Percentiles rank a stretch among this genome's conserved stretches.
Evolutionary conservation across 1,140 invertebrate species (phyloP).

Genomic region (Pantala flavescens): DNA sequence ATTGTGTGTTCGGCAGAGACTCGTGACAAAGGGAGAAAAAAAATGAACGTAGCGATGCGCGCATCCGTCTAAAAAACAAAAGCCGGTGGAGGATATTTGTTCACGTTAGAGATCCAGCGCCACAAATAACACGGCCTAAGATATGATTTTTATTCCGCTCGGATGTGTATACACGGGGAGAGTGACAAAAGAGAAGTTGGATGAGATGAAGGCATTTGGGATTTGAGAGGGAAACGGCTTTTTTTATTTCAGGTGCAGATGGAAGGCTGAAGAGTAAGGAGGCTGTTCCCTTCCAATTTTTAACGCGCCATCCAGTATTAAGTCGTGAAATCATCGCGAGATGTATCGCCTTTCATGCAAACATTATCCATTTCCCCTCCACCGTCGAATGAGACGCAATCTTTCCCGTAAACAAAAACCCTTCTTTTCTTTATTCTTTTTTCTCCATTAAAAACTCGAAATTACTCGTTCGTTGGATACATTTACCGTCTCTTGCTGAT

Average conservation of each 20-base stretch:
- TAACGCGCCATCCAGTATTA: background rate
- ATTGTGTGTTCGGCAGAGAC: background rate
- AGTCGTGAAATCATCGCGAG: background rate
- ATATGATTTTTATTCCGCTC: constrained; percentile 2
- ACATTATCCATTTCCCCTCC: too few relatives aligned
- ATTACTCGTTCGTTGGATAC: too few relatives aligned
- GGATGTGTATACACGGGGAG: background rate
- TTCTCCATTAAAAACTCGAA: too few relatives aligned
- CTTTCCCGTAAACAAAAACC: too few relatives aligned
- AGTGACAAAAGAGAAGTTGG: background rate
- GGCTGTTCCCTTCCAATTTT: background rate
- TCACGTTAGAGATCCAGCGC: background rate
- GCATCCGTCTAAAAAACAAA: background rate
- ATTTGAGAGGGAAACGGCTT: background rate
- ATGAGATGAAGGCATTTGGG: constrained; percentile 1
- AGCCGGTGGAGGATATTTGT: background rate
- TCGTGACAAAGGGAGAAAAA: background rate
- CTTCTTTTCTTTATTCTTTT: too few relatives aligned
- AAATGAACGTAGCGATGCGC: background rate
- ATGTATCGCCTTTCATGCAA: background rate
- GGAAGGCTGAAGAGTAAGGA: background rate
- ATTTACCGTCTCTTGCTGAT: too few relatives aligned
- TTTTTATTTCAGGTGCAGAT: background rate
- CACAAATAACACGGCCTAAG: constrained; percentile 5
- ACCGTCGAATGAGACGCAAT: too few relatives aligned